A percentile compares a stretch with the other conserved stretches of the same genome.
Evolutionary conservation across 2,113 vertebrate genomes (phyloP).

Genomic region (Piliocolobus tephrosceles): DNA sequence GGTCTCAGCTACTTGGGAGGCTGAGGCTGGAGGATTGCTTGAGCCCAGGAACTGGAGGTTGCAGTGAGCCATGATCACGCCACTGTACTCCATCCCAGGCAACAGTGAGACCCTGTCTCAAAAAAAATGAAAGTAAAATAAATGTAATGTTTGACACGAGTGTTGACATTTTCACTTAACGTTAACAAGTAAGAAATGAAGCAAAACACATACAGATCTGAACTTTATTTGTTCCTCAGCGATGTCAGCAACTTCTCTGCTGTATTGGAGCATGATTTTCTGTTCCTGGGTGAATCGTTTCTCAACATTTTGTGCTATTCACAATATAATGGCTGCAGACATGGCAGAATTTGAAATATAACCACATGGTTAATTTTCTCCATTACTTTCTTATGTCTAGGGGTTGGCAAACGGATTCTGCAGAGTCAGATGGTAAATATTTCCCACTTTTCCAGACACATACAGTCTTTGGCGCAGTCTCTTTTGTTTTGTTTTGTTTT

Average conservation of each 20-base stretch:
- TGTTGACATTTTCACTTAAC: not conserved
- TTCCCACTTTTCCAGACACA: not conserved
- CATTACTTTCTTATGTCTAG: not conserved
- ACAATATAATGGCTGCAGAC: not conserved
- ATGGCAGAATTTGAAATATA: not conserved
- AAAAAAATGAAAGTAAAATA: too few relatives aligned
- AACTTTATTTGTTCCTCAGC: not conserved
- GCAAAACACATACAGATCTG: not conserved
- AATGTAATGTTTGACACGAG: too few relatives aligned
- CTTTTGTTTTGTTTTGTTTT: not conserved
- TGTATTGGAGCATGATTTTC: not conserved
- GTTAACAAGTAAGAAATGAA: not conserved
- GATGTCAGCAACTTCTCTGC: not conserved
- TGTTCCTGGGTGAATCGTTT: not conserved
- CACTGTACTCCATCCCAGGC: too few relatives aligned
- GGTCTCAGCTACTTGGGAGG: too few relatives aligned
- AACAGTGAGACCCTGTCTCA: too few relatives aligned
- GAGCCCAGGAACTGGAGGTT: too few relatives aligned
- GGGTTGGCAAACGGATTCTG: not conserved
- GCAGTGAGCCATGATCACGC: too few relatives aligned
- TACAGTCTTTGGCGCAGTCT: too few relatives aligned
- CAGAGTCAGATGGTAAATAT: not conserved
- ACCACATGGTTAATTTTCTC: not conserved
- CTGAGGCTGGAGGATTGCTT: too few relatives aligned
- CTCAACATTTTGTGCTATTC: not conserved